These are phyloP conservation scores for Drosophila pandora DNA, from an alignment of 1,140 invertebrate species.

Conservation along the genomic window DNA sequence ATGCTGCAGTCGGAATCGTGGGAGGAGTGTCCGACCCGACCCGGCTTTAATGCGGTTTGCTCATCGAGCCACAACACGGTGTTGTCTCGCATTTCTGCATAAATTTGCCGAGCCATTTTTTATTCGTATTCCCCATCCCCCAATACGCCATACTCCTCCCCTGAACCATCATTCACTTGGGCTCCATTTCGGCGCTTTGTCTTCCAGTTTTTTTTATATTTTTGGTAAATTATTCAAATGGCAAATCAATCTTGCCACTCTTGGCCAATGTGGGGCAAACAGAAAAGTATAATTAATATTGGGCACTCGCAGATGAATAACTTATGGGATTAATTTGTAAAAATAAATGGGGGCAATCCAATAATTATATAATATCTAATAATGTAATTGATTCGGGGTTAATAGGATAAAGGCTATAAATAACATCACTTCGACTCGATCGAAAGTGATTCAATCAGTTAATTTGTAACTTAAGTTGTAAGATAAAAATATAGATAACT, in stretches of 20 bases:
- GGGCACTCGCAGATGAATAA: slow-evolving; percentile 5
- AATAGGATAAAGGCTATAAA: neutral
- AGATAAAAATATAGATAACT: no score
- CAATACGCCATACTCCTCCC: slow-evolving; percentile 9
- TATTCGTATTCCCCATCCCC: slow-evolving; percentile 7
- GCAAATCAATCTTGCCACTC: slow-evolving; percentile 22
- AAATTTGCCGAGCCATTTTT: slow-evolving; percentile 50
- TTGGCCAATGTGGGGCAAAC: slow-evolving; percentile 32
- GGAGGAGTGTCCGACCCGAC: slow-evolving; percentile 58
- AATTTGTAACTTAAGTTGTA: no score
- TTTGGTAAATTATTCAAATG: slow-evolving; percentile 39
- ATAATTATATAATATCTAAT: neutral
- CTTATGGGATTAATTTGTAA: neutral
- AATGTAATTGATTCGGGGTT: neutral
- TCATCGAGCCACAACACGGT: slow-evolving; percentile 38
- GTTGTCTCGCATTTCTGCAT: slow-evolving; percentile 62
- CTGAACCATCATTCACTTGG: neutral
- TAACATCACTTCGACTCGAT: no score
- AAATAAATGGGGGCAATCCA: neutral
- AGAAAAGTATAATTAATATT: slow-evolving; percentile 31
- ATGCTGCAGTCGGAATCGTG: slow-evolving; percentile 14
- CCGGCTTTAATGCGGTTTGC: slow-evolving; percentile 57
- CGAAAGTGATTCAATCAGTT: no score
- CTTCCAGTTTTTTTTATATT: slow-evolving; percentile 9
- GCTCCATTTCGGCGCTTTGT: slow-evolving; percentile 25